Evolutionary conservation across 2,797 vertebrate species (phyloP).

Genomic region (Myiothlypis chrysogaster): DNA sequence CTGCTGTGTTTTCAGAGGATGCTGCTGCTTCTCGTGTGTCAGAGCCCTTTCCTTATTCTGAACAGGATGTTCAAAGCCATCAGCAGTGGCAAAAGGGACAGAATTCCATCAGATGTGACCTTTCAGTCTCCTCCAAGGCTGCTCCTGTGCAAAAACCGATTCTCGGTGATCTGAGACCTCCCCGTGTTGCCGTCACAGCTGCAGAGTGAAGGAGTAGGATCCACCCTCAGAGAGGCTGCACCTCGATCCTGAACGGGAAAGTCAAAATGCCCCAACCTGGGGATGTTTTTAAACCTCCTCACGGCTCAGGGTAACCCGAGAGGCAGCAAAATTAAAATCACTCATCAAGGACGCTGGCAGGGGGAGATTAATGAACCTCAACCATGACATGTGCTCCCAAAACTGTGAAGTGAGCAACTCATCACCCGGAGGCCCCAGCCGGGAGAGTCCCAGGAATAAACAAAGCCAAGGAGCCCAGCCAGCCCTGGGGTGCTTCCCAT

Average conservation of each 20-base stretch:
- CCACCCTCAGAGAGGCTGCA: accelerated
- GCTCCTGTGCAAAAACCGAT: background rate
- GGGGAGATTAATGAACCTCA: background rate
- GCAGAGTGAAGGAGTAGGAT: background rate
- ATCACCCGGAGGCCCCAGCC: background rate
- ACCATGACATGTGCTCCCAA: background rate
- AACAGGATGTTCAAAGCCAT: accelerated
- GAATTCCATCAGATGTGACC: background rate
- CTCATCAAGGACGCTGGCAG: background rate
- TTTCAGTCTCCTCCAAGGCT: background rate
- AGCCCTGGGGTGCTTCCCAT: background rate
- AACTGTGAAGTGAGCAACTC: conserved; percentile 42
- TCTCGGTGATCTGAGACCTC: background rate
- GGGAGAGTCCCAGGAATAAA: background rate
- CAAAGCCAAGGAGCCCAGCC: background rate
- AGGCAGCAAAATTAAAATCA: conserved; percentile 13
- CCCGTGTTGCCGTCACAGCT: background rate
- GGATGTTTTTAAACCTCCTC: background rate
- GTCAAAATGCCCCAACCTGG: background rate
- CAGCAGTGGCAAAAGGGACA: accelerated
- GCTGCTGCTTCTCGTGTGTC: accelerated
- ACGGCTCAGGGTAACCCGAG: background rate
- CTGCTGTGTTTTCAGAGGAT: background rate
- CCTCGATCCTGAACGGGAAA: background rate
- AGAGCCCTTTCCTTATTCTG: background rate